Percentiles rank a stretch among this genome's conserved stretches.
Evolutionary conservation across 2,797 vertebrate genomes (phyloP).

Genomic region (Xenopus petersii): DNA sequence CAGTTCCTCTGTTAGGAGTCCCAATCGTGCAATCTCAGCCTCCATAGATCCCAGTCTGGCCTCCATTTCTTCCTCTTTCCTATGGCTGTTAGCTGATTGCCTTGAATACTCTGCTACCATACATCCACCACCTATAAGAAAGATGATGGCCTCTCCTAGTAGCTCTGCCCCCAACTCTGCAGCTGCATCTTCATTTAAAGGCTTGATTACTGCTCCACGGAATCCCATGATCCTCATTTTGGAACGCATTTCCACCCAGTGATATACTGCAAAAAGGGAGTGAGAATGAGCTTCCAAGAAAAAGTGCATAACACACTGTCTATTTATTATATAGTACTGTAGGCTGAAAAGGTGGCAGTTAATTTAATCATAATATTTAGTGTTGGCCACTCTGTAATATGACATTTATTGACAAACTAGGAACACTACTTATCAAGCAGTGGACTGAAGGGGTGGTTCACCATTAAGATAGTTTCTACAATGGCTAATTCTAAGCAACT

Average conservation of each 20-base stretch:
- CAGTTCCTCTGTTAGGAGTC: conserved; percentile 70
- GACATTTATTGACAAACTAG: too few species aligned
- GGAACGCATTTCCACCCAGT: conserved; percentile 89
- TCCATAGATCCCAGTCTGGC: conserved; percentile 63
- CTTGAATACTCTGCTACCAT: conserved; percentile 83
- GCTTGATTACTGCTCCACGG: conserved; percentile 73
- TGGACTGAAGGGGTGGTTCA: too few species aligned
- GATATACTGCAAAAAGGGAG: conserved; percentile 73
- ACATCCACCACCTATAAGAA: conserved; percentile 76
- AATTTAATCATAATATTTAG: too few species aligned
- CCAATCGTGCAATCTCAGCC: conserved; percentile 67
- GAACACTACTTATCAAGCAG: too few species aligned
- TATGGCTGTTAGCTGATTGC: conserved; percentile 68
- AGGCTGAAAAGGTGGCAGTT: too few species aligned
- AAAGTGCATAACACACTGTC: too few species aligned
- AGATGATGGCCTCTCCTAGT: conserved; percentile 82
- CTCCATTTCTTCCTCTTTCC: conserved; percentile 70
- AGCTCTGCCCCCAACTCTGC: conserved; percentile 87
- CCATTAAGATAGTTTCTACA: too few species aligned
- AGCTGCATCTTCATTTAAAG: conserved; percentile 79
- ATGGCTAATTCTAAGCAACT: too few species aligned
- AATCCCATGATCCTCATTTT: conserved; percentile 95
- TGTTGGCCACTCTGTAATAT: too few species aligned
- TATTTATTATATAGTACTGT: too few species aligned
- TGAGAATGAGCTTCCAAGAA: too few species aligned